Percentiles rank a stretch among this genome's conserved stretches.
Evolutionary conservation across 2,797 vertebrate species (phyloP).

Genomic region (Acanthiza pusilla): DNA sequence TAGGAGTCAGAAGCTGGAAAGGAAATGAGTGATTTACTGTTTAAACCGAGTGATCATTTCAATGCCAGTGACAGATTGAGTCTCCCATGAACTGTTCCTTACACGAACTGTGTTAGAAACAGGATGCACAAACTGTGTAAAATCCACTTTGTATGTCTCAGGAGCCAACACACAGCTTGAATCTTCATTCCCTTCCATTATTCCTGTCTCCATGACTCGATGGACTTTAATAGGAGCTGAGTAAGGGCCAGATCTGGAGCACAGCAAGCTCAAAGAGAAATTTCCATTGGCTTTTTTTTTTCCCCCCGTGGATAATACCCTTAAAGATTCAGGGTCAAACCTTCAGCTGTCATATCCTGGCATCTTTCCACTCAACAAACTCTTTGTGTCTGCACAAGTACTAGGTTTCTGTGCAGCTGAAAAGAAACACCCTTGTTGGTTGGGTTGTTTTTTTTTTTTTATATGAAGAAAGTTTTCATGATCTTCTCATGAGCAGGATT

Average conservation of each 20-base stretch:
- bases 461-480: neutral
- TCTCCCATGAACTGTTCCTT: neutral
- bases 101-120: neutral
- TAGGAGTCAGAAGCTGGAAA: neutral
- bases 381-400: neutral
- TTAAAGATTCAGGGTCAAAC: slow-evolving; percentile 9
- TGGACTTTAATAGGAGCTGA: neutral
- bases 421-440: neutral
- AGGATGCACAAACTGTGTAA: neutral
- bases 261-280: neutral
- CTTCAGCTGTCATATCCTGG: slow-evolving; percentile 7
- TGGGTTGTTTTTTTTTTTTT: neutral
- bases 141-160: neutral
- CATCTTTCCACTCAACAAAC: neutral
- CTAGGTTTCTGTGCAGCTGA: neutral
- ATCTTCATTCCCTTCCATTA: neutral
- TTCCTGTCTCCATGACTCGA: neutral
- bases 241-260: neutral
- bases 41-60: neutral
- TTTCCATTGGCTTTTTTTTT: neutral
- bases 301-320: neutral
- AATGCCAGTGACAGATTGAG: neutral
- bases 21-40: neutral
- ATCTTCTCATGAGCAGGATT: neutral
- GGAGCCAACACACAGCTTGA: neutral